Conservation (phyloP, 2,113 vertebrate species). For the Beaufortia kweichowensis region DNA sequence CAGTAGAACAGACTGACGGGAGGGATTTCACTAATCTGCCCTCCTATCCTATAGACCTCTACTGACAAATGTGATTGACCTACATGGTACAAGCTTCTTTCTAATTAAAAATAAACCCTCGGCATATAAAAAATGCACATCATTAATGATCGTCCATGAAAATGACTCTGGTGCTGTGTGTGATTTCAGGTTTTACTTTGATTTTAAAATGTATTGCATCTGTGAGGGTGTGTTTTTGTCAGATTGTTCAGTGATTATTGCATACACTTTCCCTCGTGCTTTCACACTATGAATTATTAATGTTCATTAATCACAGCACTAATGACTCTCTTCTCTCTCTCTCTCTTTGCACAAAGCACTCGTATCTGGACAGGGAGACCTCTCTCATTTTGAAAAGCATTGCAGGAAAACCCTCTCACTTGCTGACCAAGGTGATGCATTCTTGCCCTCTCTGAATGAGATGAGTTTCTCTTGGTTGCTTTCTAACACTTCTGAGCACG, state of each 20-base stretch:
- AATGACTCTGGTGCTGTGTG: not conserved
- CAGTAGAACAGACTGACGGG: not conserved
- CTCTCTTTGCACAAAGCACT: constrained; percentile 83
- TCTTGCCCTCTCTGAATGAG: constrained; percentile 40
- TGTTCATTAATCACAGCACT: constrained; percentile 47
- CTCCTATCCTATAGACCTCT: not conserved
- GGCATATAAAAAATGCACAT: not conserved
- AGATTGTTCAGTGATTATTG: constrained; percentile 24
- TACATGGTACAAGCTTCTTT: not conserved
- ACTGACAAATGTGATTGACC: constrained; percentile 16
- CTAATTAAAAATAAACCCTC: not conserved
- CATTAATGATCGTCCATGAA: not conserved
- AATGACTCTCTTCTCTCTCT: constrained; percentile 38
- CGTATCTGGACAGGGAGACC: constrained; percentile 99
- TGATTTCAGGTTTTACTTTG: too few relatives aligned
- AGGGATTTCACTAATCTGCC: constrained; percentile 26
- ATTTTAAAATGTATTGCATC: too few relatives aligned
- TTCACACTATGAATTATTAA: constrained; percentile 48
- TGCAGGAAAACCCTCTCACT: constrained; percentile 98
- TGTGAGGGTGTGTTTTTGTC: not conserved
- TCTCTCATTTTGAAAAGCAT: constrained; percentile 99
- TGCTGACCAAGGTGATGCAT: constrained; percentile 98
- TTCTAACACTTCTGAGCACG: constrained; percentile 41
- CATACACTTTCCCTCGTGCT: constrained; percentile 42
- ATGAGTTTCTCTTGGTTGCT: constrained; percentile 41